These are phyloP conservation scores for Phacellophora camtschatica DNA, from an alignment of 30 jellyfish, hydroid and myxozoan genomes.

Conservation along the genomic window DNA sequence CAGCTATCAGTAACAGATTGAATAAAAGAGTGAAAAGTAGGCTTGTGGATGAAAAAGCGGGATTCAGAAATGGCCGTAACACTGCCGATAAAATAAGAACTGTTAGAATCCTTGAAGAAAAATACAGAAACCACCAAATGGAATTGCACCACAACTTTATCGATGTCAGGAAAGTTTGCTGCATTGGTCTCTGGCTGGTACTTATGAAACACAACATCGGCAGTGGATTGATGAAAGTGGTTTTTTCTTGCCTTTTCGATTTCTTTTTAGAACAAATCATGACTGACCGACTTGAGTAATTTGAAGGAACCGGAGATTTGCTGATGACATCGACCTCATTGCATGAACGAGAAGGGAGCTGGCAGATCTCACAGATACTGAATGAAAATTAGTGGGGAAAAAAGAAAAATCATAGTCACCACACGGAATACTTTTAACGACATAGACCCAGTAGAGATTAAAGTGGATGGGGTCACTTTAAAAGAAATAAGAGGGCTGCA, in stretches of 20 bases:
- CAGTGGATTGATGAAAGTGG: slow-evolving; percentile 44
- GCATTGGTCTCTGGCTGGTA: slow-evolving; percentile 29
- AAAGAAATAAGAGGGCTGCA: slow-evolving; percentile 12
- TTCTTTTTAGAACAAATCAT: slow-evolving; percentile 49
- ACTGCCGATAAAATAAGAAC: slow-evolving; percentile 31
- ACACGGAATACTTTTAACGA: not conserved
- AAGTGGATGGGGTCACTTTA: slow-evolving; percentile 7
- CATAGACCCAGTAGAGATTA: not conserved
- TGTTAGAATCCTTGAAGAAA: slow-evolving; percentile 38
- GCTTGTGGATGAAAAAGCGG: slow-evolving; percentile 64
- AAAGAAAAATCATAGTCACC: slow-evolving; percentile 1
- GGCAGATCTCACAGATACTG: slow-evolving; percentile 39
- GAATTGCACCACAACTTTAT: slow-evolving; percentile 43
- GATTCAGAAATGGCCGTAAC: slow-evolving; percentile 62
- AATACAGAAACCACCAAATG: slow-evolving; percentile 47
- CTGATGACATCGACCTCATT: slow-evolving; percentile 40
- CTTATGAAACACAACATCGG: slow-evolving; percentile 42
- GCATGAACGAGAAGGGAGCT: slow-evolving; percentile 37
- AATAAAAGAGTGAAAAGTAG: slow-evolving; percentile 37
- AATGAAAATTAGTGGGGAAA: slow-evolving; percentile 52
- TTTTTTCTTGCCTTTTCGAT: slow-evolving; percentile 49
- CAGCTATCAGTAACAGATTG: slow-evolving; percentile 35
- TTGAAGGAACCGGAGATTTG: slow-evolving; percentile 42
- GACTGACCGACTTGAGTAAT: slow-evolving; percentile 42
- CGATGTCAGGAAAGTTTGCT: slow-evolving; percentile 52